Evolutionary conservation across 1,140 invertebrate species (phyloP), one percentile per base, ranked within the genome.

Genomic region (Plectus sambesii): DNA sequence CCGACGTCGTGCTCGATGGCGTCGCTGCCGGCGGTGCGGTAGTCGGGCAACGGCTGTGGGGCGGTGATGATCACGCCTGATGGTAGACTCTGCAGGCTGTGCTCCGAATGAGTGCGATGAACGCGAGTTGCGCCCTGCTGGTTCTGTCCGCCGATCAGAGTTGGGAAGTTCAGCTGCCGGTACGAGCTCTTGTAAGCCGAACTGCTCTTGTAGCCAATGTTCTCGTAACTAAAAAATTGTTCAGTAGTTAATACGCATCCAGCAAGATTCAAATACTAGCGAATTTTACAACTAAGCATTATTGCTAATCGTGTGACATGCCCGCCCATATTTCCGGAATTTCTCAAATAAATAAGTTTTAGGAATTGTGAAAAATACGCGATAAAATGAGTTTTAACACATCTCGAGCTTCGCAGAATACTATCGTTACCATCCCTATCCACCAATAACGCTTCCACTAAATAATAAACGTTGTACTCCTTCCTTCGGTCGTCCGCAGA

Each of bases 1-100:
- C n/a, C n/a, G n/a, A n/a, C n/a, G n/a, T n/a, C n/a, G n/a, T n/a
- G n/a, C n/a, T n/a, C n/a, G n/a, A n/a, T n/a, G n/a, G n/a, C n/a
- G n/a, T n/a, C n/a, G n/a, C n/a, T n/a, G n/a, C n/a, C n/a, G n/a
- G n/a, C n/a, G n/a, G 77, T 78, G 19, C 80, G 71, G 12, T 81
- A 64, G 66, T 79, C 81, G 55, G 80, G 76, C 30, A 78, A 75
- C 53, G 80, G 72, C 15, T 77, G 74, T 66, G 81, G 83, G 2
- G 77, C 70, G 39, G 81, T 81, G n/a, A n/a, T n/a, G n/a, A n/a
- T n/a, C n/a, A n/a, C n/a, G n/a, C n/a, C n/a, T n/a, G n/a, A n/a
- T n/a, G n/a, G n/a, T n/a, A n/a, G n/a, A n/a, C n/a, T n/a, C n/a
- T n/a, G n/a, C n/a, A n/a, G n/a, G n/a, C n/a, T n/a, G n/a, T n/a